These are phyloP conservation scores for Equus quagga DNA, from an alignment of 2,113 vertebrate species.

Conservation along the genomic window DNA sequence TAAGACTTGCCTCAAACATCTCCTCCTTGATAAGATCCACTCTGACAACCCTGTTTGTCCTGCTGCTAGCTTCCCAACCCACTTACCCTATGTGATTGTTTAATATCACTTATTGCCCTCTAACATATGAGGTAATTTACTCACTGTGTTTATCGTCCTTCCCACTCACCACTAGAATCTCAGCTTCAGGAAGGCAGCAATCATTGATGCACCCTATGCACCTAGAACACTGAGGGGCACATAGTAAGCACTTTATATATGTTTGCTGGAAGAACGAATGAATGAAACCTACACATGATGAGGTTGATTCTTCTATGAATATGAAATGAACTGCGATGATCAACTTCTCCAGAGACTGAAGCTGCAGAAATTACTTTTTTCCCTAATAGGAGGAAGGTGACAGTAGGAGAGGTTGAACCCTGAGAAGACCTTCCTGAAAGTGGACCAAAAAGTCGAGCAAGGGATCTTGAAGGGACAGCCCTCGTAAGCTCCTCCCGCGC, in stretches of 20 bases:
- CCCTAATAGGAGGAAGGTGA: not conserved
- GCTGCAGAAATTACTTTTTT: not conserved
- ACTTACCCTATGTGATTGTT: not conserved
- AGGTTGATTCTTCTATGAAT: not conserved
- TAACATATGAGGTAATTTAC: not conserved
- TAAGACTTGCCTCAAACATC: not conserved
- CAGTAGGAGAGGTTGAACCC: not conserved
- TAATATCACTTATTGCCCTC: not conserved
- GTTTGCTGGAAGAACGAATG: not conserved
- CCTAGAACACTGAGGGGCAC: not conserved
- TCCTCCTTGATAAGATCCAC: not conserved
- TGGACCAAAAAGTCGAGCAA: not conserved
- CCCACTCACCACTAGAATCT: not conserved
- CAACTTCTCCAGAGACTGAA: not conserved
- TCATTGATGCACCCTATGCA: not conserved
- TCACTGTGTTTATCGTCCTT: not conserved
- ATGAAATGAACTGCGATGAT: not conserved
- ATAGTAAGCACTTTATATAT: not conserved
- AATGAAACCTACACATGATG: not conserved
- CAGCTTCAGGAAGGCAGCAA: not conserved
- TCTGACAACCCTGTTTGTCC: no score
- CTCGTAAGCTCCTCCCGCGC: not conserved
- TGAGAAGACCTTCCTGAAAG: not conserved
- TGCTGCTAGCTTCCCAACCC: not conserved
- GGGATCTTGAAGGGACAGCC: not conserved